Base-by-base conservation (phyloP, 2,113 vertebrate species). In the Microcebus jonahi region DNA sequence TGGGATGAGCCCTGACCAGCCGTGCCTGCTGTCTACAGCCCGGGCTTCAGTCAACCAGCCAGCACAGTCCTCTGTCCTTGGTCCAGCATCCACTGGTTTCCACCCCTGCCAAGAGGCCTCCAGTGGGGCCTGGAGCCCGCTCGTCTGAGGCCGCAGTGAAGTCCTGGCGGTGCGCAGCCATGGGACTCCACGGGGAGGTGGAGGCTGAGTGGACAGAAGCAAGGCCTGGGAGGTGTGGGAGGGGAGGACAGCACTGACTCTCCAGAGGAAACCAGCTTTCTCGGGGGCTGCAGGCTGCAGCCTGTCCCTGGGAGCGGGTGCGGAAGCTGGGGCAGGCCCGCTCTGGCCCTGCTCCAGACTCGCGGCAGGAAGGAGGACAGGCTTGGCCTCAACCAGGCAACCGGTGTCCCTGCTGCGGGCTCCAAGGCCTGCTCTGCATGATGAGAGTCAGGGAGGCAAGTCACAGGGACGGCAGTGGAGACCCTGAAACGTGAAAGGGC, bases 1-100 rank as follows among this genome's bases (percentile, higher is more conserved):
- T 5, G 3, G 12, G 10, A 25, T 2, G 21, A 39, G 12, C 25
- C 31, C 36, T 31, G 17, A 13, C 53, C 45, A 34, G 48, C 1
- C 8, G n/a, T 6, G 20, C 75, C 39, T 25, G 20, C 0, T 5
- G 1, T 70, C 36, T 42, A 61, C 1, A 20, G 13, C 8, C 0
- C 2, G 12, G 25, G 61, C 25, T 29, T 63, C 10, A 29, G 61
- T 27, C 29, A 63, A 63, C 61, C 61, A 63, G 12, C 61, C 27
- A 63, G 61, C 61, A 63, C 61, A 29, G 42, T 67, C 57, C 23
- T 86, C n/a, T 81, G n/a, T 81, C 57, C 48, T 50, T 25, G 9
- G 71, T 25, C 7, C 34, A 27, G 23, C 39, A 23, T 88, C 53
- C 75, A 42, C 36, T 87, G 61, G 8, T 61, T 89, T 94, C 59